Evolutionary conservation across 2,888 invertebrate genomes (phyloP).

Genomic region (Drosophila testacea): DNA sequence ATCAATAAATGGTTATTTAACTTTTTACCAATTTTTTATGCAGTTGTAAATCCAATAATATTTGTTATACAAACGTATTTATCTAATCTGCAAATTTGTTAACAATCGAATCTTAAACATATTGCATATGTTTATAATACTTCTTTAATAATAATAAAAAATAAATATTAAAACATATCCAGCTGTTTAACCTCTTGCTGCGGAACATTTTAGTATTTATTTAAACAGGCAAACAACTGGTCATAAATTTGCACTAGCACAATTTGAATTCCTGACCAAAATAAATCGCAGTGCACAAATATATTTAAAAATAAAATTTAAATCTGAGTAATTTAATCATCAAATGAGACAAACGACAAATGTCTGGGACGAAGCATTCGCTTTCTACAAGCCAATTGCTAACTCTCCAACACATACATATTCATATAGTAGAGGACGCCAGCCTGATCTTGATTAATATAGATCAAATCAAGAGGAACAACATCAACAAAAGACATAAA

Average conservation of each 20-base stretch:
- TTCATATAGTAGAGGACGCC: slow-evolving; percentile 40
- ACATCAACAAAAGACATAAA: slow-evolving; percentile 31
- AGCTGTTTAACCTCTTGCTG: slow-evolving; percentile 10
- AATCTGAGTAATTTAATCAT: slow-evolving; percentile 58
- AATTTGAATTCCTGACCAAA: slow-evolving; percentile 41
- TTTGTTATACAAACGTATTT: no score
- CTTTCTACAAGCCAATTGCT: slow-evolving; percentile 49
- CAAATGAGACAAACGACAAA: slow-evolving; percentile 23
- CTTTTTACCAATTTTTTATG: no score
- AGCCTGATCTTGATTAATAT: slow-evolving; percentile 77
- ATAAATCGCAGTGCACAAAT: slow-evolving; percentile 29
- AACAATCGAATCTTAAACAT: no score
- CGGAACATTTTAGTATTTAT: slow-evolving; percentile 25
- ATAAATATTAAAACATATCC: slow-evolving; percentile 6
- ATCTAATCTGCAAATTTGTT: no score
- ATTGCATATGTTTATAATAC: no score
- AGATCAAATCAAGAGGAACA: slow-evolving; percentile 70
- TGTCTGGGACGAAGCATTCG: slow-evolving; percentile 26
- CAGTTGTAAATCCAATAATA: no score
- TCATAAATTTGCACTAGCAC: slow-evolving; percentile 68
- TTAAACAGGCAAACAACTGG: slow-evolving; percentile 20
- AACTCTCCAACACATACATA: slow-evolving; percentile 17
- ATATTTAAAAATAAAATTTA: slow-evolving; percentile 33
- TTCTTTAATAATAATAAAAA: not conserved
- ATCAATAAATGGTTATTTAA: no score